Evolutionary conservation across 2,888 invertebrate species (phyloP).

Genomic region (Polydesmus complanatus): DNA sequence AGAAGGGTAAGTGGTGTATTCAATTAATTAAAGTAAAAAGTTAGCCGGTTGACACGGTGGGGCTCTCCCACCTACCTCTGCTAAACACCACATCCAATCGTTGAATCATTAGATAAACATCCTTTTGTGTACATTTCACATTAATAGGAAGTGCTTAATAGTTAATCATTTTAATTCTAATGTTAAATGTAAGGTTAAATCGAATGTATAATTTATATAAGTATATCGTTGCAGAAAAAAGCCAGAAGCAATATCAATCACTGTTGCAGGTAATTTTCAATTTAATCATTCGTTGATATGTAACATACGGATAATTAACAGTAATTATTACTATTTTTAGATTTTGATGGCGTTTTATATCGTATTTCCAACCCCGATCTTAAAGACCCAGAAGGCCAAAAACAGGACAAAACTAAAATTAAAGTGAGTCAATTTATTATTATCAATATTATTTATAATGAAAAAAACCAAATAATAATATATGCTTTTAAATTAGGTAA

Average conservation of each 20-base stretch:
- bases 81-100: no score
- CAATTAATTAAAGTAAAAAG: background rate
- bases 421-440: no score
- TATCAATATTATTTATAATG: no score
- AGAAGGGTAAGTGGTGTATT: conserved; percentile 64
- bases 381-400: conserved; percentile 65
- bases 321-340: conserved; percentile 38
- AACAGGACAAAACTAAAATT: conserved; percentile 61
- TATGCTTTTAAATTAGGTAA: no score
- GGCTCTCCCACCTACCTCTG: no score
- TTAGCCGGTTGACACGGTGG: background rate
- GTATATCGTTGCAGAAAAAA: conserved; percentile 57
- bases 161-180: no score
- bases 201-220: conserved; percentile 6
- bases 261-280: conserved; percentile 41
- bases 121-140: no score
- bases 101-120: no score
- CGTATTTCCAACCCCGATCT: conserved; percentile 68
- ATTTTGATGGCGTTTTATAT: conserved; percentile 98
- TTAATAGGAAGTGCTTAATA: no score
- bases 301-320: background rate
- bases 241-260: conserved; percentile 87
- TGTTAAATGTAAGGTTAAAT: background rate
- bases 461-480: no score
- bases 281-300: background rate